Percentiles rank a stretch among this genome's conserved stretches.
Evolutionary conservation across 1,140 invertebrate genomes (phyloP).

Genomic region (Pseudomyrmex sp.): DNA sequence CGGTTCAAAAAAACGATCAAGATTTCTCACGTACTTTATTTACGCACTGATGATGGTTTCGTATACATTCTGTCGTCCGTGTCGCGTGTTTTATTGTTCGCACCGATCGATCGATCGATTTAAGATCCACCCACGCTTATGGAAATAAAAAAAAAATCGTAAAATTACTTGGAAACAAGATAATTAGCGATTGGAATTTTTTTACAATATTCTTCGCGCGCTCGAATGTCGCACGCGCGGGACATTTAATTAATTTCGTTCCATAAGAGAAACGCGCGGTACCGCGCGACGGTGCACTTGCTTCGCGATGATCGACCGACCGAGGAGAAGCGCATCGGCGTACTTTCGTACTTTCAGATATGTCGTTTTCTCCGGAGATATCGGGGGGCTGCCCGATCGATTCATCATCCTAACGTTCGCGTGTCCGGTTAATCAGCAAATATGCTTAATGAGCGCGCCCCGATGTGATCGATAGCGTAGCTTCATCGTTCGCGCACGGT

Average conservation of each 20-base stretch:
- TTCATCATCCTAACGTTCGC: constrained; percentile 51
- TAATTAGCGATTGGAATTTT: neutral
- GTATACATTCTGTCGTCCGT: neutral
- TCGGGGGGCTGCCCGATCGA: constrained; percentile 19
- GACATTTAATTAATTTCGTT: neutral
- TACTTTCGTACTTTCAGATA: neutral
- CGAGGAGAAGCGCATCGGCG: neutral
- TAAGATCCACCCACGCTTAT: neutral
- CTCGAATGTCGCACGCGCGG: neutral
- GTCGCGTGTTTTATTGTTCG: neutral
- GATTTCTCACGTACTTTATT: constrained; percentile 1
- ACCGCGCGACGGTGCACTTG: neutral
- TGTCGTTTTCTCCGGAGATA: constrained; percentile 9
- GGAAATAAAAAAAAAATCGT: too few species aligned
- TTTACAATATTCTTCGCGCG: neutral
- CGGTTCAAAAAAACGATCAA: constrained; percentile 2
- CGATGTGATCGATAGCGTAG: constrained; percentile 56
- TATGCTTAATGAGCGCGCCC: constrained; percentile 21
- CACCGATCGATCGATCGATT: neutral
- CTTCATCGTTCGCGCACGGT: neutral
- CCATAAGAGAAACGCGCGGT: neutral
- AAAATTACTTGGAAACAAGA: too few species aligned
- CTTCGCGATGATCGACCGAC: neutral
- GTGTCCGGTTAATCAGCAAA: constrained; percentile 38
- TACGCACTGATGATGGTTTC: too few species aligned